phyloP scores from a whole-genome alignment of 2,113 vertebrate species.

The Psammodynastes pulverulentus region DNA sequence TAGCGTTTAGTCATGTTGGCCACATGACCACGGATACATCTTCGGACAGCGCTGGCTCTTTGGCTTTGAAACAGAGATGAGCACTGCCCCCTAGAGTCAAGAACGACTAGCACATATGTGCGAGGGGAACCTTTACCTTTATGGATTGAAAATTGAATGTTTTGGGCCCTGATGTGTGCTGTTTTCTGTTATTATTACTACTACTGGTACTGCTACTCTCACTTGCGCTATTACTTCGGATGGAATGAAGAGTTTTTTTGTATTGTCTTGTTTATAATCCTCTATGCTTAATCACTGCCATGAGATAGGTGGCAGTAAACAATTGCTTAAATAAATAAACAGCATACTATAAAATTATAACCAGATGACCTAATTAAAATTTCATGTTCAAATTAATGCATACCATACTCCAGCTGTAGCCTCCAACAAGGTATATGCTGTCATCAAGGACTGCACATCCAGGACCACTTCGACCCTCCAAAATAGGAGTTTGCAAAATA shows the following conservation, averaged over 20 bases:
- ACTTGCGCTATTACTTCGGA: background rate
- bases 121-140: no score
- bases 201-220: background rate
- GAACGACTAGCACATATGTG: no score
- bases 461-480: conserved; percentile 96
- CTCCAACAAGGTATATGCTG: conserved; percentile 94
- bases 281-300: background rate
- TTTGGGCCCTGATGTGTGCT: background rate
- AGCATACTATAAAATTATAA: background rate
- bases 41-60: no score
- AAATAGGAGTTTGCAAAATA: conserved; percentile 95
- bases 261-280: background rate
- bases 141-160: background rate
- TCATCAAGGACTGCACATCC: conserved; percentile 92
- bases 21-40: no score
- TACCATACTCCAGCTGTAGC: conserved; percentile 99
- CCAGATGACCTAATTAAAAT: background rate
- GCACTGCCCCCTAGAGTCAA: no score
- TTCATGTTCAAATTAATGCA: conserved; percentile 25
- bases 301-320: background rate
- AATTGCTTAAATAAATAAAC: background rate
- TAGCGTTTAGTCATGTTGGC: no score
- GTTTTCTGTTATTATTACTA: background rate
- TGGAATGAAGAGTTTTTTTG: background rate
- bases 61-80: no score